These are phyloP conservation scores for Clavelina lepadiformis DNA, from an alignment of 23 tunicate genomes.

Conservation along the genomic window DNA sequence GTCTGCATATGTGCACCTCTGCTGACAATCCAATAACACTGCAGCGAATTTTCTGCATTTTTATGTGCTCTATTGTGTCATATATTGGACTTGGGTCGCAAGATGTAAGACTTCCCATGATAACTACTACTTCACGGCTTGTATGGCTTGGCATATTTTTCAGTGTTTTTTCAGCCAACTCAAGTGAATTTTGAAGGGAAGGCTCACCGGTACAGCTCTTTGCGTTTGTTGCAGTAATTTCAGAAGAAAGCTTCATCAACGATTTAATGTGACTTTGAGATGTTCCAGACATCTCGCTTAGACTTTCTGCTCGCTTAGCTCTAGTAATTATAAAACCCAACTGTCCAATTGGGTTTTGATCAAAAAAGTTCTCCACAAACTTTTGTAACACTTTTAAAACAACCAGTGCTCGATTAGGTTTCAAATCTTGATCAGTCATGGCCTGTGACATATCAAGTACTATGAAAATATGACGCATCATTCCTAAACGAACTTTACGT, in stretches of 20 bases:
- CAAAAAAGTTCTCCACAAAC: slow-evolving; percentile 80
- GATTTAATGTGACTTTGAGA: slow-evolving; percentile 57
- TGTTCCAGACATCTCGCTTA: slow-evolving; percentile 77
- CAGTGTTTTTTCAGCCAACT: slow-evolving; percentile 55
- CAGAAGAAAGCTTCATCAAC: slow-evolving; percentile 25
- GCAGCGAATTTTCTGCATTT: slow-evolving; percentile 84
- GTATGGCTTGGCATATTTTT: slow-evolving; percentile 86
- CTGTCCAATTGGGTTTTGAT: slow-evolving; percentile 89
- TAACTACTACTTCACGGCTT: slow-evolving; percentile 57
- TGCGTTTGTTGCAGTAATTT: slow-evolving; percentile 62
- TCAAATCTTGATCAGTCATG: slow-evolving; percentile 82
- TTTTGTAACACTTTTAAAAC: slow-evolving; percentile 47
- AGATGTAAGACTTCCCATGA: slow-evolving; percentile 80
- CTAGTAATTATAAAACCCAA: slow-evolving; percentile 61
- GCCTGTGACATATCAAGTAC: slow-evolving; percentile 82
- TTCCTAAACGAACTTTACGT: slow-evolving; percentile 66
- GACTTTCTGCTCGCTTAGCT: slow-evolving; percentile 52
- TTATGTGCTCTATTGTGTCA: slow-evolving; percentile 42
- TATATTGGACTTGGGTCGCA: slow-evolving; percentile 70
- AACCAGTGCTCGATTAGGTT: slow-evolving; percentile 78
- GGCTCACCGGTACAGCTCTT: slow-evolving; percentile 72
- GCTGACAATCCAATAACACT: slow-evolving; percentile 89
- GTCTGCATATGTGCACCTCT: slow-evolving; percentile 80
- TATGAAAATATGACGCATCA: slow-evolving; percentile 85
- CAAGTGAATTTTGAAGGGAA: slow-evolving; percentile 81